Conservation (phyloP, 2,113 vertebrate species). For the Pundamilia nyererei region DNA sequence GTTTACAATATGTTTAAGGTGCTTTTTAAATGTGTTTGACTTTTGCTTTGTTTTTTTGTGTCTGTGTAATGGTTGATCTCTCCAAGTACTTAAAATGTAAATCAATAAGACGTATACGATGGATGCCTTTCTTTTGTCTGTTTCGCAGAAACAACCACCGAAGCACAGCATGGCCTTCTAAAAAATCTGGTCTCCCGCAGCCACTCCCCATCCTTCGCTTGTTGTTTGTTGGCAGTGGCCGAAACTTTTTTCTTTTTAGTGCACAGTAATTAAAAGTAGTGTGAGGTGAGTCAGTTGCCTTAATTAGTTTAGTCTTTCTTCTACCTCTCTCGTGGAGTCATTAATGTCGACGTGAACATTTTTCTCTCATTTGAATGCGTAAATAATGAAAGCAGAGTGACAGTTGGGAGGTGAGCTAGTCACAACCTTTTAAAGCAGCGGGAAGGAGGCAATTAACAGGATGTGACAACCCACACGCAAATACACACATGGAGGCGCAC, state of each 20-base stretch:
- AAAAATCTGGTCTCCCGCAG: background rate
- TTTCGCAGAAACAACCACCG: background rate
- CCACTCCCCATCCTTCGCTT: background rate
- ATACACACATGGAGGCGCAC: background rate
- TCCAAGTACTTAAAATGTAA: background rate
- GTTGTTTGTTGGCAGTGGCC: background rate
- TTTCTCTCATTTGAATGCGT: slow-evolving; percentile 65
- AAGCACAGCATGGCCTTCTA: background rate
- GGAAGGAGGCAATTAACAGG: slow-evolving; percentile 62
- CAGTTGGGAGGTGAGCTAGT: slow-evolving; percentile 41
- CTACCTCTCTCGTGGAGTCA: slow-evolving; percentile 38
- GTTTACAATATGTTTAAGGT: background rate
- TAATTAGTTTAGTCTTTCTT: slow-evolving; percentile 58
- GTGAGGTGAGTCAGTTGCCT: slow-evolving; percentile 42
- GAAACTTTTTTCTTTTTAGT: slow-evolving; percentile 11
- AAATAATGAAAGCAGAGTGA: slow-evolving; percentile 68
- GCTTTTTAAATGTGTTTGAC: background rate
- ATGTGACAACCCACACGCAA: slow-evolving; percentile 49
- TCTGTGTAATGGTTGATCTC: background rate
- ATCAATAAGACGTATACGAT: background rate
- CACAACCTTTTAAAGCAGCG: slow-evolving; percentile 57
- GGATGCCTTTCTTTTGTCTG: background rate
- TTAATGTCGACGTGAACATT: slow-evolving; percentile 66
- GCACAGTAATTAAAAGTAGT: slow-evolving; percentile 24
- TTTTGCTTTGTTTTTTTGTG: background rate